Conservation (phyloP, 2,888 invertebrate genomes). For the Noctua janthe region DNA sequence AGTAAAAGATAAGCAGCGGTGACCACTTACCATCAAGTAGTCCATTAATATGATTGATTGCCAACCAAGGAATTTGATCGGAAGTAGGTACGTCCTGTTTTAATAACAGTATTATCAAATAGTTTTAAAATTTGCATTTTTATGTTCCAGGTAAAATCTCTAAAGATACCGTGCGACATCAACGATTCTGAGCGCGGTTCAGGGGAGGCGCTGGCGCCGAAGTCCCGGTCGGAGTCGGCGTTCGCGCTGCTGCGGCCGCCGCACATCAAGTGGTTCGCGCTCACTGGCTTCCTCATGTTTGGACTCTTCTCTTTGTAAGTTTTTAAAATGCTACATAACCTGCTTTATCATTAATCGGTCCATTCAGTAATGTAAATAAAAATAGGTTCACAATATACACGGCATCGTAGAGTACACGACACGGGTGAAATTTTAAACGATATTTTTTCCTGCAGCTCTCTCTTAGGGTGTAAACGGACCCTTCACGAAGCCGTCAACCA, state of each 20-base stretch:
- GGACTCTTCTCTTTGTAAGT: conserved; percentile 85
- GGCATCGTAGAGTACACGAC: neutral
- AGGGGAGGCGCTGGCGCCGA: conserved; percentile 61
- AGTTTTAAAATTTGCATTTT: neutral
- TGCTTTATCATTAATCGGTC: neutral
- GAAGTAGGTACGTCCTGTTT: neutral
- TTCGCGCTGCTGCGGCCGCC: conserved; percentile 79
- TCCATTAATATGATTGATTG: neutral
- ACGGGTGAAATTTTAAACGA: neutral
- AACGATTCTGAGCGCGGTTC: conserved; percentile 64
- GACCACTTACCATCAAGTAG: neutral
- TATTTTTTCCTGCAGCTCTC: neutral
- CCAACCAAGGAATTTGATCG: neutral
- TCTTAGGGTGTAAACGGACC: no score
- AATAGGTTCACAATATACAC: neutral
- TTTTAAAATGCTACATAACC: neutral
- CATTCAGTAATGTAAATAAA: neutral
- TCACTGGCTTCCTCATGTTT: conserved; percentile 84
- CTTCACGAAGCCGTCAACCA: no score
- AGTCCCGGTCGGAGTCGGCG: conserved; percentile 61
- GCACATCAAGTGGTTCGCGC: conserved; percentile 82
- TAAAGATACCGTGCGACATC: conserved; percentile 67
- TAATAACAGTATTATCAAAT: neutral
- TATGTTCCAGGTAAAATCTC: conserved; percentile 76
- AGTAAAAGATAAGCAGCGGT: neutral